Evolutionary conservation across 2,888 invertebrate genomes (phyloP), one percentile per base, ranked within the genome.

Genomic region (Noctua fimbriata): DNA sequence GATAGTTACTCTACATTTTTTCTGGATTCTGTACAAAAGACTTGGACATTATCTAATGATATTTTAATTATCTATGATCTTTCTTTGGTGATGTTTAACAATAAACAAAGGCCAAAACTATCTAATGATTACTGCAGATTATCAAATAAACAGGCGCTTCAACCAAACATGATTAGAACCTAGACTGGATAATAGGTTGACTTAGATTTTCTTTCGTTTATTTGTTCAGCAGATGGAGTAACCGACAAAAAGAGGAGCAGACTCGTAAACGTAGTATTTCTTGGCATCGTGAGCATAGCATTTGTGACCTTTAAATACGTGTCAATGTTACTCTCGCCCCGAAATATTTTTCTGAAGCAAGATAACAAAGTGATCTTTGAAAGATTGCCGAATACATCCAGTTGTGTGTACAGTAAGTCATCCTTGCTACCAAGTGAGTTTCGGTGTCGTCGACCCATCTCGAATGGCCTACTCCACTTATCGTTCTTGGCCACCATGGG

Each of bases 381-480:
- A 65, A 70, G n/a, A 80, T n/a, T 52, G 6, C 21, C 41, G n/a
- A 52, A 55, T 76, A 49, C 36, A 77, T 70, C 14, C 44, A 63
- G 66, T 69, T 12, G 10, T 70, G 63, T 63, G 28, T 16, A 63
- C 47, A 83, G 60, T 78, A 28, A 36, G 44, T 69, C 32, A 71
- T 79, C 69, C 80, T 58, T 74, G n/a, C 65, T 60, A 81, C 55
- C 78, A 76, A 81, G 55, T 76, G 49, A 73, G 71, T 80, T 76
- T 82, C 72, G 69, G 60, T 85, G 81, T 69, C 81, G 76, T 52
- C 74, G 86, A 84, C 80, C 82, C 79, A 88, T 85, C 82, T 84
- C 63, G 47, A 73, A 73, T 87, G 90, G 85, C 90, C 89, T 88
- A 88, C 85, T 89, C 84, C 76, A 83, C 72, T 80, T 89, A 67